Conservation (phyloP, 2,888 invertebrate species). For the Limnephilus lunatus region DNA sequence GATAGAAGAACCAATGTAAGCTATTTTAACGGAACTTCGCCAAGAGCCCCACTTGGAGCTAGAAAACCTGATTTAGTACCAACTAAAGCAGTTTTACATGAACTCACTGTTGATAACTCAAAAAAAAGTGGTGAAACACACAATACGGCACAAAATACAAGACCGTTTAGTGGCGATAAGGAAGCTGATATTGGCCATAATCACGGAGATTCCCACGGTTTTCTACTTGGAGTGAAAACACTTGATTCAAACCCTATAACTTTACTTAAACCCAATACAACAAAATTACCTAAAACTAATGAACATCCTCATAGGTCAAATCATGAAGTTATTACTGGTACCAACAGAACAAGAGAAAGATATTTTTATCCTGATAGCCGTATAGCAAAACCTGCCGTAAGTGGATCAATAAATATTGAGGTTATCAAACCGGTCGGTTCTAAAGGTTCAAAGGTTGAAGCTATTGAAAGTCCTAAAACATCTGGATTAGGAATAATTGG, state of each 20-base stretch:
- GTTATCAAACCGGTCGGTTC: background rate
- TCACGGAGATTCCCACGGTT: no score
- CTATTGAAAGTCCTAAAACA: background rate
- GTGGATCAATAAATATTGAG: background rate
- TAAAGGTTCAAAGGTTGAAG: background rate
- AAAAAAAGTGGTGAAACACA: background rate
- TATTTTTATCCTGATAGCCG: background rate
- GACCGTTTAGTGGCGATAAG: background rate
- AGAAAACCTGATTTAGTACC: background rate
- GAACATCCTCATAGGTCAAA: no score
- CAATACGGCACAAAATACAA: background rate
- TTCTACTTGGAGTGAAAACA: no score
- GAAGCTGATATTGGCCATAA: no score
- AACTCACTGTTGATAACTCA: background rate
- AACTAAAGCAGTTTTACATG: background rate
- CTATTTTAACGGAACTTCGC: no score
- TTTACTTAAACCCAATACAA: no score
- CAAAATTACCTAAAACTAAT: no score
- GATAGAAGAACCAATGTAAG: no score
- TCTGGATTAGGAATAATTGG: background rate
- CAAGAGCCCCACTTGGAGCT: background rate
- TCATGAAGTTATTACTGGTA: no score
- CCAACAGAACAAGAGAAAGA: background rate
- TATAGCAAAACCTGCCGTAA: background rate
- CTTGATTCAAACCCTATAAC: no score